Conservation (phyloP, 2,113 vertebrate species). For the Embiotoca jacksoni region DNA sequence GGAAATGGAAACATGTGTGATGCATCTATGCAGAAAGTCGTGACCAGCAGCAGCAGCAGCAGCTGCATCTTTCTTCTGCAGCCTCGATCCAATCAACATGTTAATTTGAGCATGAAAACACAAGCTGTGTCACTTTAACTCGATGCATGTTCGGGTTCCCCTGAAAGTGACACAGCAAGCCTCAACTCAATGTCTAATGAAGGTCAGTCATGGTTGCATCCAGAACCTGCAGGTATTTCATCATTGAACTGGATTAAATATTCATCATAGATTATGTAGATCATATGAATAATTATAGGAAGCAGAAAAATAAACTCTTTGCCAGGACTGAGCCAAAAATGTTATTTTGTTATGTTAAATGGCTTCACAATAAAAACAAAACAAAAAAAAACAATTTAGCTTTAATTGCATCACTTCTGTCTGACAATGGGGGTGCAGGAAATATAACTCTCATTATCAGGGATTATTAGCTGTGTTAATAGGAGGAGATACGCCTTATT, state of each 20-base stretch:
- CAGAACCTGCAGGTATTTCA: not conserved
- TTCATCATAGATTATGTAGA: not conserved
- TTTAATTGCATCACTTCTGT: too few relatives aligned
- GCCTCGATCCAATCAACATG: not conserved
- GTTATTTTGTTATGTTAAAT: too few relatives aligned
- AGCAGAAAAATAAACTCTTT: too few relatives aligned
- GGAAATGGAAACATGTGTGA: not conserved
- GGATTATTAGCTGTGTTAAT: not conserved
- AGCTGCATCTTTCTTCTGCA: not conserved
- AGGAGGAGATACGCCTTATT: not conserved
- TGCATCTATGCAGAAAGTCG: not conserved
- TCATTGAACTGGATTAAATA: not conserved
- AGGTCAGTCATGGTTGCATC: slow-evolving; percentile 45
- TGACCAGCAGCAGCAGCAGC: slow-evolving; percentile 26
- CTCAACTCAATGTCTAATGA: slow-evolving; percentile 21
- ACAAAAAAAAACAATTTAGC: too few relatives aligned
- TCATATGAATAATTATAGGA: not conserved
- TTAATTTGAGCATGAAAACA: not conserved
- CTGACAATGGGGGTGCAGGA: too few relatives aligned
- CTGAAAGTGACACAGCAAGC: too few relatives aligned
- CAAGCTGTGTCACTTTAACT: not conserved
- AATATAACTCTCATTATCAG: too few relatives aligned
- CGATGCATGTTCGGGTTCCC: too few relatives aligned
- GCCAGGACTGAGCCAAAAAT: too few relatives aligned
- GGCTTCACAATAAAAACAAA: too few relatives aligned